phyloP scores from a whole-genome alignment of 2,113 vertebrate genomes.

The Lonchura striata region DNA sequence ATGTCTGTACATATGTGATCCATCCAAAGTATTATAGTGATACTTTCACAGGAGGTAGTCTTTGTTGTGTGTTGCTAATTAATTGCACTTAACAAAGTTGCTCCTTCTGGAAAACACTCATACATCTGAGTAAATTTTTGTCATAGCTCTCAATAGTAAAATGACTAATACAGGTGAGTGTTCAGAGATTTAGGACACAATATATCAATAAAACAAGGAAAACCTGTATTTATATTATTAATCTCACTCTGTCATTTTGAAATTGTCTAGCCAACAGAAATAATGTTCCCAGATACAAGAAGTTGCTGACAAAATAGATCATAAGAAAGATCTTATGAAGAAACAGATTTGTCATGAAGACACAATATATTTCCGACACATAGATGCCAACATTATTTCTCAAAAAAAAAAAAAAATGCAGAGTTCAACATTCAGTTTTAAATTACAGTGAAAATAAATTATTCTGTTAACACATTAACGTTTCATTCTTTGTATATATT shows the following conservation, averaged over 20 bases:
- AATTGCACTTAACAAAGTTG: background rate
- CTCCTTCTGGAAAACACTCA: background rate
- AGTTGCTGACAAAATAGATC: background rate
- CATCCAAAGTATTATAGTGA: background rate
- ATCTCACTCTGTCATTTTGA: conserved; percentile 26
- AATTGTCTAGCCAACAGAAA: conserved; percentile 10
- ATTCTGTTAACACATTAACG: background rate
- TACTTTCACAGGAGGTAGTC: background rate
- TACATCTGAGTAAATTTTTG: background rate
- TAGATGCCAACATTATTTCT: background rate
- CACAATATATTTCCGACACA: background rate
- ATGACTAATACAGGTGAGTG: background rate
- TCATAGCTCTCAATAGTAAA: background rate
- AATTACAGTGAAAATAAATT: background rate
- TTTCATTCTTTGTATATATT: background rate
- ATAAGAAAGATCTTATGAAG: background rate
- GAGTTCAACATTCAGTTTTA: background rate
- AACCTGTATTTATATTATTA: conserved; percentile 1
- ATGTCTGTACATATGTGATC: background rate
- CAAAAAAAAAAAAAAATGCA: background rate
- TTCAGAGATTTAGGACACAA: background rate
- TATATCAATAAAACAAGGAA: conserved; percentile 26
- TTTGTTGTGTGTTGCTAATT: background rate
- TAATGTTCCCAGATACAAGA: background rate
- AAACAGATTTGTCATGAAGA: conserved; percentile 16